Evolutionary conservation across 2,888 invertebrate genomes (phyloP).

Genomic region (Dione vanillae): DNA sequence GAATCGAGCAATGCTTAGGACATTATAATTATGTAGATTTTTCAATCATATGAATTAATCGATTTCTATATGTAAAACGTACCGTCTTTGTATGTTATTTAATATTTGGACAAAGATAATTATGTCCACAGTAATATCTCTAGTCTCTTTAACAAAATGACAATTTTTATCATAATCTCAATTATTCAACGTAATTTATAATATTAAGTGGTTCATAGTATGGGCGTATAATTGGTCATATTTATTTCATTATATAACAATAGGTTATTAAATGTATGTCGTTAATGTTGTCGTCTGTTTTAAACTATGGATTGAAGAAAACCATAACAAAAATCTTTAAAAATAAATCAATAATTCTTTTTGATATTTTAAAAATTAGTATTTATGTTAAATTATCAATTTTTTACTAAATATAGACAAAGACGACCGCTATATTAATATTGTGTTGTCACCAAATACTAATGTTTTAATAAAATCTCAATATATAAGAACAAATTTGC

Average conservation of each 20-base stretch:
- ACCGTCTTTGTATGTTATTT: neutral
- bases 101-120: neutral
- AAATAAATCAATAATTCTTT: neutral
- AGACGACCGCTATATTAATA: no score
- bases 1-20: conserved; percentile 91
- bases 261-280: neutral
- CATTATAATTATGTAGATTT: conserved; percentile 8
- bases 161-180: conserved; percentile 22
- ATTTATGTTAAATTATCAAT: no score
- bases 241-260: neutral
- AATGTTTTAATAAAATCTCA: no score
- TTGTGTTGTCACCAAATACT: no score
- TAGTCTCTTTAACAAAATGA: conserved; percentile 34
- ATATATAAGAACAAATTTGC: no score
- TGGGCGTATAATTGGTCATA: neutral
- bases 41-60: conserved; percentile 6
- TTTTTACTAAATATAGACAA: no score
- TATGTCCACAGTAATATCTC: conserved; percentile 13
- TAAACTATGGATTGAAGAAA: neutral
- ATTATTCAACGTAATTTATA: conserved; percentile 23
- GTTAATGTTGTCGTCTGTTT: neutral
- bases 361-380: no score
- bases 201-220: neutral
- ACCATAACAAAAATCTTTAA: neutral
- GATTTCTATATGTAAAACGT: conserved; percentile 6